phyloP scores from a whole-genome alignment of 2,888 invertebrate genomes.

The Oxyteleia sp. region DNA sequence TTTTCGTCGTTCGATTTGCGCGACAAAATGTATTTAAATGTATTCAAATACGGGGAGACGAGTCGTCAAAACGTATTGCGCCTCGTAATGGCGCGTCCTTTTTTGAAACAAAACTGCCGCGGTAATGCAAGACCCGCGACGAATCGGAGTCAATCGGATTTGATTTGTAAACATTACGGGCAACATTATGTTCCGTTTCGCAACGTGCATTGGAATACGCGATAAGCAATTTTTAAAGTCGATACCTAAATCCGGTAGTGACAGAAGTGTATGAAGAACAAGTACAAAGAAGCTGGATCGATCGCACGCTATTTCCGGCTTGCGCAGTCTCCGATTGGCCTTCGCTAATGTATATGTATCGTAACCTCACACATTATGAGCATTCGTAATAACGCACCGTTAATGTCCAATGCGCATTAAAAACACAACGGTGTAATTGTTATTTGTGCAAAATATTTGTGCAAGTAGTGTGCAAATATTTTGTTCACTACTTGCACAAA shows the following conservation, averaged over 20 bases:
- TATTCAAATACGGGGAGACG: neutral
- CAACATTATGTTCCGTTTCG: neutral
- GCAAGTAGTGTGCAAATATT: too few relatives aligned
- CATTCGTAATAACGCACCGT: constrained; percentile 55
- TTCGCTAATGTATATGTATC: constrained; percentile 62
- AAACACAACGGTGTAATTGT: too few relatives aligned
- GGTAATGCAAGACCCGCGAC: neutral
- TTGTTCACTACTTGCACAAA: too few relatives aligned
- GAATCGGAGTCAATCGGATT: neutral
- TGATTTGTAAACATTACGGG: constrained; percentile 9
- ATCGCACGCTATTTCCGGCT: constrained; percentile 79
- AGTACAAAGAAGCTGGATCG: constrained; percentile 79
- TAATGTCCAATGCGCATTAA: constrained; percentile 30
- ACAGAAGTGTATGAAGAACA: constrained; percentile 71
- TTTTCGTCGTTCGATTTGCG: neutral
- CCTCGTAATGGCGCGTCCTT: constrained; percentile 20
- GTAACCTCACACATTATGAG: constrained; percentile 60
- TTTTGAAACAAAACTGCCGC: constrained; percentile 15
- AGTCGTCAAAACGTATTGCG: constrained; percentile 5
- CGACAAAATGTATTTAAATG: constrained; percentile 2
- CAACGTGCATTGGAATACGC: constrained; percentile 1
- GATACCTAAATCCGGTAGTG: constrained; percentile 67
- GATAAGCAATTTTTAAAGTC: constrained; percentile 63
- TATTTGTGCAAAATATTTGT: too few relatives aligned
- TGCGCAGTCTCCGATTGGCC: constrained; percentile 77